Evolutionary conservation across 2,797 vertebrate genomes (phyloP).

Genomic region (Percopsis omiscomaycus): DNA sequence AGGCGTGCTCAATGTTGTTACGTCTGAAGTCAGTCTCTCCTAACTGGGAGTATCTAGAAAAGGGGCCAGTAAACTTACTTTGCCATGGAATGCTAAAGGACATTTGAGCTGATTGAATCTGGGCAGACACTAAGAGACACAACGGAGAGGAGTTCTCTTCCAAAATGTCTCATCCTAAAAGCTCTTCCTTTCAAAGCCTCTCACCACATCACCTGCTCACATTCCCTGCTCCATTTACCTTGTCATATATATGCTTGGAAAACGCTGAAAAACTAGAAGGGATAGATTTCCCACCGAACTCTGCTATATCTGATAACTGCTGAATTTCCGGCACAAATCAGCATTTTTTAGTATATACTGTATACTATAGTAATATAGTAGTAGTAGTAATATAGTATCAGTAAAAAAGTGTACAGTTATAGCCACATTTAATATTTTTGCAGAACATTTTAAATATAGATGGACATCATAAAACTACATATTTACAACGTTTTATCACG

Average conservation of each 20-base stretch:
- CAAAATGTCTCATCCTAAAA: conserved; percentile 24
- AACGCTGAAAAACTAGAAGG: conserved; percentile 21
- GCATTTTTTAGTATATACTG: too few relatives aligned
- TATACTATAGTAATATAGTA: too few relatives aligned
- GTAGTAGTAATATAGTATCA: too few relatives aligned
- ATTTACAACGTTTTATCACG: conserved; percentile 10
- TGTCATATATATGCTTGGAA: conserved; percentile 39
- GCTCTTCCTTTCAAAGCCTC: conserved; percentile 10
- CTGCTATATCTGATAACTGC: too few relatives aligned
- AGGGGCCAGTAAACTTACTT: conserved; percentile 16
- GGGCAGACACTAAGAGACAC: conserved; percentile 10
- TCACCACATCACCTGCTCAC: conserved; percentile 31
- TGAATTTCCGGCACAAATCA: too few relatives aligned
- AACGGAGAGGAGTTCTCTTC: conserved; percentile 16
- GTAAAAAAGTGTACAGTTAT: too few relatives aligned
- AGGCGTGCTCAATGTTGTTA: conserved; percentile 26
- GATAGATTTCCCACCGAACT: conserved; percentile 20
- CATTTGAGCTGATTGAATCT: conserved; percentile 31
- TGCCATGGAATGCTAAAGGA: background rate
- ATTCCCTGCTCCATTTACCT: conserved; percentile 38
- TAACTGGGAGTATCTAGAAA: conserved; percentile 20
- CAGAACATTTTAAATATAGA: conserved; percentile 9
- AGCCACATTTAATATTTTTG: conserved; percentile 13
- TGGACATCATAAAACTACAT: background rate
- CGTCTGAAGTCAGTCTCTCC: conserved; percentile 22